A percentile compares a stretch with the other conserved stretches of the same genome.
phyloP scores from a whole-genome alignment of 2,888 invertebrate species.

The Baccha elongata region DNA sequence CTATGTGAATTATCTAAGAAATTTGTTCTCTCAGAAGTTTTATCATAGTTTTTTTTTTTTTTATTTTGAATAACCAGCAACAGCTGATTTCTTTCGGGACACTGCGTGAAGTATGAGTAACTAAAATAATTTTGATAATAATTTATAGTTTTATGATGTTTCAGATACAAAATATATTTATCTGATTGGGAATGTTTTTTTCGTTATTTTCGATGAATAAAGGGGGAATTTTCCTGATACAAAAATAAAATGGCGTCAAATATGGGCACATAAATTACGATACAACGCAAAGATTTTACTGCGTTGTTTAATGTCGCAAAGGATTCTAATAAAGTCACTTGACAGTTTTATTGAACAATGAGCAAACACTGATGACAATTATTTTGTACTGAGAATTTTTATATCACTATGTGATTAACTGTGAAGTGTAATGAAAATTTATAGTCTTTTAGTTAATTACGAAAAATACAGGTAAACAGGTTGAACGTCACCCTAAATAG shows the following conservation, averaged over 20 bases:
- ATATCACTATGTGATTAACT: conserved; percentile 44
- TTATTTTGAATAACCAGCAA: conserved; percentile 16
- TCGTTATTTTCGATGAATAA: not conserved
- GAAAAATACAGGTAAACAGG: not conserved
- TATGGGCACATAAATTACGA: not conserved
- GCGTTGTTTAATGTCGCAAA: conserved; percentile 3
- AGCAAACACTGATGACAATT: conserved; percentile 21
- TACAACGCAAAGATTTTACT: not conserved
- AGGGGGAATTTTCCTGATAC: not conserved
- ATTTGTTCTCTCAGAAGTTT: not conserved
- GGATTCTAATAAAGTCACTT: conserved; percentile 5
- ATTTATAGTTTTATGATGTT: conserved; percentile 57
- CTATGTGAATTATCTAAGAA: conserved; percentile 1
- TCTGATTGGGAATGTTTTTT: conserved; percentile 2
- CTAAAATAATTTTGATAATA: conserved; percentile 26
- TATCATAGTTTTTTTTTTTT: not conserved
- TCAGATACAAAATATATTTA: conserved; percentile 22
- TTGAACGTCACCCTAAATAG: no score
- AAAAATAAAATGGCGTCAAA: conserved; percentile 11
- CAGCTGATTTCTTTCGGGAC: conserved; percentile 58
- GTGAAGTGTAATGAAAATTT: conserved; percentile 31
- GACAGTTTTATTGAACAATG: conserved; percentile 8
- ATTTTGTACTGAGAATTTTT: conserved; percentile 11
- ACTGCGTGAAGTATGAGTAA: conserved; percentile 60
- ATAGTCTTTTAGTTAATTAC: not conserved